A percentile compares a stretch with the other conserved stretches of the same genome.
These are phyloP conservation scores for Pseudorhombus dupliciocellatus DNA, from an alignment of 2,113 vertebrate species.

Conservation along the genomic window DNA sequence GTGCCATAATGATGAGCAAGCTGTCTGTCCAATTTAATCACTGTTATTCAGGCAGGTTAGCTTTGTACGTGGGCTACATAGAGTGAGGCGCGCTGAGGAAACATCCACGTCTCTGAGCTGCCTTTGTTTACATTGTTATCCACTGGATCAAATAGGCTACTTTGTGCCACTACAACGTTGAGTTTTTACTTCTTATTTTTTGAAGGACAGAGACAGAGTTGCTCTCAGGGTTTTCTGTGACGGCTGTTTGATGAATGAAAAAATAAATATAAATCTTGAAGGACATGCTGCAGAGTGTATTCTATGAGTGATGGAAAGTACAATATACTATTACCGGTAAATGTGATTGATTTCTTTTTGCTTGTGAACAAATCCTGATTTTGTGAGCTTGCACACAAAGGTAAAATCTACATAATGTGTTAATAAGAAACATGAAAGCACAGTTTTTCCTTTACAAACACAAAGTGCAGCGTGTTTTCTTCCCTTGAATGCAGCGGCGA, in stretches of 20 bases:
- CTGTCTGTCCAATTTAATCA: constrained; percentile 59
- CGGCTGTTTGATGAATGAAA: neutral
- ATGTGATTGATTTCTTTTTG: too few relatives aligned
- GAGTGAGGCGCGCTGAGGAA: constrained; percentile 13
- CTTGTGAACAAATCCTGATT: too few relatives aligned
- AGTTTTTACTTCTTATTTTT: neutral
- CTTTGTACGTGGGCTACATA: constrained; percentile 50
- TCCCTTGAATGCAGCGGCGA: constrained; percentile 19
- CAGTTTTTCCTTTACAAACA: neutral
- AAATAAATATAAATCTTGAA: neutral
- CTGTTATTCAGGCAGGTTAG: constrained; percentile 60
- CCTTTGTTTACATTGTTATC: constrained; percentile 46
- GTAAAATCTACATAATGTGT: too few relatives aligned
- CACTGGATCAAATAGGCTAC: constrained; percentile 7
- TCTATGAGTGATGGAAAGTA: neutral
- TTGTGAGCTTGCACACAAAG: too few relatives aligned
- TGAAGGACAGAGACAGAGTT: constrained; percentile 22
- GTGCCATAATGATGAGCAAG: constrained; percentile 67
- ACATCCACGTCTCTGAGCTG: neutral
- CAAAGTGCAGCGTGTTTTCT: neutral
- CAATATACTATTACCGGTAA: neutral
- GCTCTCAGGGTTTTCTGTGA: neutral
- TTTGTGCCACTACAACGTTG: neutral
- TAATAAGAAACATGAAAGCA: neutral
- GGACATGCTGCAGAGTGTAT: neutral